Evolutionary conservation across 2,113 vertebrate species (phyloP).

Genomic region (Bubalus kerabau): DNA sequence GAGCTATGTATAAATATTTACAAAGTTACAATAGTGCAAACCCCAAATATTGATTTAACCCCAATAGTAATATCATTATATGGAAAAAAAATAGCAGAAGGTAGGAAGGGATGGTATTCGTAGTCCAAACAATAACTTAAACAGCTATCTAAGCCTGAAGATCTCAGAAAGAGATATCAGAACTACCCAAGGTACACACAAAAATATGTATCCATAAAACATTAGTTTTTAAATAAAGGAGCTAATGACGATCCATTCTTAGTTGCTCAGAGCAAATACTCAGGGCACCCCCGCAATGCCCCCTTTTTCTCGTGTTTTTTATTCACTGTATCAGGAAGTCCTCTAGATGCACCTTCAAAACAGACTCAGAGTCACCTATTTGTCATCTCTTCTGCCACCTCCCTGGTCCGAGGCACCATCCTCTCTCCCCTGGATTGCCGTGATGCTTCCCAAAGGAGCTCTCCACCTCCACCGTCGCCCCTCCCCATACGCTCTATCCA

Average conservation of each 20-base stretch:
- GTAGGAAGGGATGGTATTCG: no score
- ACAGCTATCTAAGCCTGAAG: neutral
- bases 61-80: neutral
- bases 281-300: accelerated
- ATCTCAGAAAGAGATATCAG: neutral
- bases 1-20: neutral
- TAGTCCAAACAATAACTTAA: neutral
- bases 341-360: no score
- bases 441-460: accelerated
- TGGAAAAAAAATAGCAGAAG: neutral
- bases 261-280: neutral
- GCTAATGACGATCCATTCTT: neutral
- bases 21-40: neutral
- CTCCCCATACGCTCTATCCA: accelerated
- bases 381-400: neutral
- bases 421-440: neutral
- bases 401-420: neutral
- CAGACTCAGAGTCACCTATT: neutral
- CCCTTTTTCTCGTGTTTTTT: neutral
- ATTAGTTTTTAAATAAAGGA: neutral
- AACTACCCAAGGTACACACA: neutral
- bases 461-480: neutral
- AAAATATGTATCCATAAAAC: neutral
- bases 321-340: no score
- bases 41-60: neutral